Base-by-base conservation (phyloP, 2,888 invertebrate species). In the Epinotia ramella region DNA sequence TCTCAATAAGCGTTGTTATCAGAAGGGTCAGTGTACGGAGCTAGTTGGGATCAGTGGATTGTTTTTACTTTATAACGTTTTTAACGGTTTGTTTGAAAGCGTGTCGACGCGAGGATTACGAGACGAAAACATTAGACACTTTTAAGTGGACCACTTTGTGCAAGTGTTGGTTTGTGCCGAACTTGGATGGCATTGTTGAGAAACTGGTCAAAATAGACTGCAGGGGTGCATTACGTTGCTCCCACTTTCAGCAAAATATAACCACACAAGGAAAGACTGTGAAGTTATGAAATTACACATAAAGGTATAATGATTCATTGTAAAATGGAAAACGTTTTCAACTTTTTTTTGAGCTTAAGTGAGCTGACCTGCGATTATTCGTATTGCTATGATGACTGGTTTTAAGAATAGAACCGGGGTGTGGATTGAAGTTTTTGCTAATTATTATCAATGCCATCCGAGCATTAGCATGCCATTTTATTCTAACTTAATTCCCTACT, bases 1-100 rank as follows among this genome's bases (percentile, higher is more conserved):
- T 66, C 71, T 65, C 72, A 78, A 79, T 73, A 49, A 68, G 49
- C 33, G 60, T 40, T 65, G 75, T 70, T 70, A 70, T 75, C 65
- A 60, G 46, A 67, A 33, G 63, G 73, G 65, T 75, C 75, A 71
- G 60, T 28, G 49, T 66, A 53, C 60, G 53, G 20, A 40, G 24
- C 16, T 28, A 65, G 70, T 75, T 65, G 20, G 57, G 40, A 66
- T 44, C 53, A 13, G 18, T 44, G 13, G 24, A 59, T 53, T 75
- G 24, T 65, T 70, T 74, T 65, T 71, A 75, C 46, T 33, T 66
- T 71, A 66, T 71, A 70, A 18, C 40, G 40, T 70, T 65, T 53
- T 53, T 71, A 71, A 71, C 65, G 65, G 69, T 49, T 65, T 70
- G 64, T 69, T 64, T 60, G 65, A 66, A 66, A 71, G 60, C 65